Evolutionary conservation across 2,888 invertebrate genomes (phyloP).

Genomic region (Plebejus anna): DNA sequence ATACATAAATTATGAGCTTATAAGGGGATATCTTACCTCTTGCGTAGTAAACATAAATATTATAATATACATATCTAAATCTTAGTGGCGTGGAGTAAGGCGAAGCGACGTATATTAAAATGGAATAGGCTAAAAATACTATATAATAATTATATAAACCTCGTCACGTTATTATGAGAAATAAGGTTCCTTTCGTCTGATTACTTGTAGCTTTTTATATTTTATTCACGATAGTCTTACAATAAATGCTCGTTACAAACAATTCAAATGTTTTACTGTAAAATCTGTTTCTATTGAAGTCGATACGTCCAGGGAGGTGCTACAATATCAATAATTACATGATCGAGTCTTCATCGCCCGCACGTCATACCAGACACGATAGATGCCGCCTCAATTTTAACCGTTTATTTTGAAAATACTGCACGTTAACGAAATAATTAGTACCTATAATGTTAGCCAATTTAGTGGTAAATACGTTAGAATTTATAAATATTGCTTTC

Average conservation of each 20-base stretch:
- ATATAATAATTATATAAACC: neutral
- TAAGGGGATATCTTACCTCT: neutral
- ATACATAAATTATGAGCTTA: constrained; percentile 8
- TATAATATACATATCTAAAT: constrained; percentile 13
- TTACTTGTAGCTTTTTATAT: neutral
- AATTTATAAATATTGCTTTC: constrained; percentile 10
- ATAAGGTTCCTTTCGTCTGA: neutral
- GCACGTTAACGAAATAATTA: neutral
- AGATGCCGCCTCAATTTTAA: constrained; percentile 4
- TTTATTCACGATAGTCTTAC: neutral
- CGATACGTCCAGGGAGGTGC: constrained; percentile 40
- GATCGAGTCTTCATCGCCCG: constrained; percentile 14
- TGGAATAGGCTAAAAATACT: neutral
- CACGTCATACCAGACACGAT: neutral
- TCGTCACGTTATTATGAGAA: neutral
- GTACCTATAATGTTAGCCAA: neutral
- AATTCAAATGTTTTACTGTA: constrained; percentile 5
- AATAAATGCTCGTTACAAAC: constrained; percentile 4
- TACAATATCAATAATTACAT: constrained; percentile 36
- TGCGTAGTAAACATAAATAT: constrained; percentile 10
- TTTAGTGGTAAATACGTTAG: neutral
- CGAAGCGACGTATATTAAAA: neutral
- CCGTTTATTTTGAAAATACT: constrained; percentile 1
- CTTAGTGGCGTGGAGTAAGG: neutral
- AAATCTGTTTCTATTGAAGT: constrained; percentile 27